Evolutionary conservation across 2,797 vertebrate species (phyloP), one percentile per base, ranked within the genome.

Genomic region (Tragopan temminckii): DNA sequence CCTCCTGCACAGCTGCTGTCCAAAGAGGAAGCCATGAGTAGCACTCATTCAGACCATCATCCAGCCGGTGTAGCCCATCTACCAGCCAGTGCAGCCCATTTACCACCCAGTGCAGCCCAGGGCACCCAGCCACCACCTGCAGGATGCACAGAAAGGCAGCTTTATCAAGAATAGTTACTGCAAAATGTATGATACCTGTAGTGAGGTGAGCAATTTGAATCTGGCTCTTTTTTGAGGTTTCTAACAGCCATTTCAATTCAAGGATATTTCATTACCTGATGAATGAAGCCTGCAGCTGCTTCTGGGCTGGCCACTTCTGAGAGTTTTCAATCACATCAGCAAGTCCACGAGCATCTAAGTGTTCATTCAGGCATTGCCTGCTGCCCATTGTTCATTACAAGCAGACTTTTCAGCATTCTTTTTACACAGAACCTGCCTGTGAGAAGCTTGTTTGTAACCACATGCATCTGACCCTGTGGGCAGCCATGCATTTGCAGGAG

Each of bases 361-460:
- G 15, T 52, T 70, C 40, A 71, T 24, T 29, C 45, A 58, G 53
- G 55, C 36, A 57, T 42, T 6, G 4, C n/a, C 61, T 11, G 45
- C 35, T 36, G 31, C 52, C 33, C 69, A 23, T 13, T 3, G 0
- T 9, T 42, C 84, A 9, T 9, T 31, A 48, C 58, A 64, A 74
- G 23, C 18, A 24, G 76, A 36, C 42, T 68, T 79, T 31, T 53
- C 35, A 91, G 55, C 43, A 13, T 74, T 88, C 81, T 79, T 76
- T 96, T 92, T 72, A 62, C 77, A 87, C 36, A 85, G 75, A 43
- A 35, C 80, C 68, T 40, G 55, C 50, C 66, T 90, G 45, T 69
- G 67, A 27, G 21, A 25, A 42, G 50, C 38, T 72, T 80, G 62
- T 91, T 81, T 50, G 25, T 72, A 96, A 88, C 72, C 63, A 74